Percentiles rank a stretch among this genome's conserved stretches.
Conservation (phyloP, 2,113 vertebrate species). For the Oncorhynchus gorbuscha region DNA sequence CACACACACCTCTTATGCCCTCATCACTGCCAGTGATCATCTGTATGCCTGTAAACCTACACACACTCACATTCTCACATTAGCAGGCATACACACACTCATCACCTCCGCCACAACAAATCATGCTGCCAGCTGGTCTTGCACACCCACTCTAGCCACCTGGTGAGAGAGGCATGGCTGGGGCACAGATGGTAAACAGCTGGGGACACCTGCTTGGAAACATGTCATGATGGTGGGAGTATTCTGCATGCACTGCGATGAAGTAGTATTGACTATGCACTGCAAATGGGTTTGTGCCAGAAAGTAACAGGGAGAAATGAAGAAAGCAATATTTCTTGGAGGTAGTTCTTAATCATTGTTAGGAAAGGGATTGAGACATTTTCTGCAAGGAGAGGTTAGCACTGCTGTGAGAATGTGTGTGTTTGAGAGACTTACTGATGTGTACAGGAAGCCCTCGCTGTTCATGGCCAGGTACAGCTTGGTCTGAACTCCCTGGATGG, state of each 20-base stretch:
- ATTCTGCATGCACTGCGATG: not conserved
- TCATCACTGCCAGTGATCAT: too few relatives aligned
- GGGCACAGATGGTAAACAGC: not conserved
- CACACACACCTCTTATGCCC: too few relatives aligned
- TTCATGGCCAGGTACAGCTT: constrained; percentile 99
- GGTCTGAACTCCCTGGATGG: constrained; percentile 98
- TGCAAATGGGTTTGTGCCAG: not conserved
- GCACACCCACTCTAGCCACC: not conserved
- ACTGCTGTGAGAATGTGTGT: not conserved
- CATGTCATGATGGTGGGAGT: not conserved
- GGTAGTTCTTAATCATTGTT: not conserved
- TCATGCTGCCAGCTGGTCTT: not conserved
- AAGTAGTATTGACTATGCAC: not conserved
- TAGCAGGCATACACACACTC: not conserved
- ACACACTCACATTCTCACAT: not conserved
- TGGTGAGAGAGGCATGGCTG: not conserved
- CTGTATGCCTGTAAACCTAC: not conserved
- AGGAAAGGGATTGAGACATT: not conserved
- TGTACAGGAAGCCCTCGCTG: constrained; percentile 96
- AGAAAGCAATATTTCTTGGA: not conserved
- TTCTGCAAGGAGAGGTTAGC: not conserved
- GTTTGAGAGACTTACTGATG: constrained; percentile 86
- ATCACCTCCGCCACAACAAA: not conserved
- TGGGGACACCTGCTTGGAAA: not conserved
- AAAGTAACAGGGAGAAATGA: not conserved